phyloP scores from a whole-genome alignment of 2,797 vertebrate species.

The Squalus acanthias region DNA sequence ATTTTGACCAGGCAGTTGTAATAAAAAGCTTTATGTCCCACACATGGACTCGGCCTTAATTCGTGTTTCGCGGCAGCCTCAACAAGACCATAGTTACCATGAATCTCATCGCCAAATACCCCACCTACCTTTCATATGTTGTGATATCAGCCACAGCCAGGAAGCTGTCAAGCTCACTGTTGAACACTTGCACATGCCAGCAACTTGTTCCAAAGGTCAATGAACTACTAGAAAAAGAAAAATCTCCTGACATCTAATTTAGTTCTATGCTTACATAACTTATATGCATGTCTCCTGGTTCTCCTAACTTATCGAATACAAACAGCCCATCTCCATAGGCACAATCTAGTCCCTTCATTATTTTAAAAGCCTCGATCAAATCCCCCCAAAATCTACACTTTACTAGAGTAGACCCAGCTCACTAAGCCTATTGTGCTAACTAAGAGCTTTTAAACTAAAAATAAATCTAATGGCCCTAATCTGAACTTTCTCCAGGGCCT shows the following conservation, averaged over 20 bases:
- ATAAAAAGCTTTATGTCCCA: too few species aligned
- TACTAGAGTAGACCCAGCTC: not conserved
- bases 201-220: not conserved
- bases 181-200: not conserved
- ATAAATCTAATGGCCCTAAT: not conserved
- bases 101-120: not conserved
- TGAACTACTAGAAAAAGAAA: not conserved
- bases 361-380: not conserved
- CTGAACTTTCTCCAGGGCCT: not conserved
- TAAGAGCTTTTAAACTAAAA: not conserved
- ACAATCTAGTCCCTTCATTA: not conserved
- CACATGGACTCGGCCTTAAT: too few species aligned
- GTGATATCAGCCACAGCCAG: not conserved
- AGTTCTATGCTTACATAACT: not conserved
- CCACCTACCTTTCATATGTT: not conserved
- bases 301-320: not conserved
- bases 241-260: not conserved
- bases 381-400: not conserved
- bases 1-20: too few species aligned
- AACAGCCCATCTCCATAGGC: not conserved
- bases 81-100: not conserved
- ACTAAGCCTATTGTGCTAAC: not conserved
- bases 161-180: not conserved
- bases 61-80: too few species aligned
- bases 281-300: not conserved